Percentiles rank a stretch among this genome's conserved stretches.
Conservation (phyloP, 2,888 invertebrate species). For the Rhorus exstirpatorius region DNA sequence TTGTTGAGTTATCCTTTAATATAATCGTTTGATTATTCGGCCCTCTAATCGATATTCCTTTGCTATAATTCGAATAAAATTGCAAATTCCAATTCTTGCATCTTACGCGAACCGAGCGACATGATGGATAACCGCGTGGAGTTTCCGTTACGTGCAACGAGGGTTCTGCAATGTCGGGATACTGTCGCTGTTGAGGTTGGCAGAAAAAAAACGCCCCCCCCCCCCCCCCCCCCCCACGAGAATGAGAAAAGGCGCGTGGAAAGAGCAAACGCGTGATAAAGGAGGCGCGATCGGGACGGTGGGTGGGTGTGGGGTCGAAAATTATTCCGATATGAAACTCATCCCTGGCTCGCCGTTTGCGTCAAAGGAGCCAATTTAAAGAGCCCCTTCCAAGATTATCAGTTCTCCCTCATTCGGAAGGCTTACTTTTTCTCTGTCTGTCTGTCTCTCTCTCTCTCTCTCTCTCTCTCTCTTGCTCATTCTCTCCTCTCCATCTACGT, state of each 20-base stretch:
- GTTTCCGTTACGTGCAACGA: too few species aligned
- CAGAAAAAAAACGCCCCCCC: constrained; percentile 31
- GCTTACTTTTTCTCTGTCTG: constrained; percentile 54
- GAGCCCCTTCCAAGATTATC: constrained; percentile 85
- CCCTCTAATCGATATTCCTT: neutral
- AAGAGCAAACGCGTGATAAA: constrained; percentile 38
- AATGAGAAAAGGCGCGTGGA: constrained; percentile 41
- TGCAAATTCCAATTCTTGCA: neutral
- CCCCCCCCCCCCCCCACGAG: neutral
- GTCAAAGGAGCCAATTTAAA: constrained; percentile 86
- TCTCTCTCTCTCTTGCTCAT: too few species aligned
- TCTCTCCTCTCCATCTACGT: constrained; percentile 36
- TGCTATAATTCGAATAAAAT: neutral
- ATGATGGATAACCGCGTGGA: too few species aligned
- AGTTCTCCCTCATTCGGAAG: constrained; percentile 70
- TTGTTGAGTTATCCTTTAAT: neutral
- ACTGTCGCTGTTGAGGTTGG: constrained; percentile 15
- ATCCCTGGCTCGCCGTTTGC: constrained; percentile 81
- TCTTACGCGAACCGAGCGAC: neutral
- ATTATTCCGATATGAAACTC: constrained; percentile 86
- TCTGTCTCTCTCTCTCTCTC: constrained; percentile 10
- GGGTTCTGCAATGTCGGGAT: too few species aligned
- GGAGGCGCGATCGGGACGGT: constrained; percentile 34
- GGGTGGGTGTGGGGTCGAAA: constrained; percentile 76
- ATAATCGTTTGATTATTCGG: too few species aligned